Conservation (phyloP, 2,797 vertebrate genomes). For the Pyrrhura leucotis region DNA sequence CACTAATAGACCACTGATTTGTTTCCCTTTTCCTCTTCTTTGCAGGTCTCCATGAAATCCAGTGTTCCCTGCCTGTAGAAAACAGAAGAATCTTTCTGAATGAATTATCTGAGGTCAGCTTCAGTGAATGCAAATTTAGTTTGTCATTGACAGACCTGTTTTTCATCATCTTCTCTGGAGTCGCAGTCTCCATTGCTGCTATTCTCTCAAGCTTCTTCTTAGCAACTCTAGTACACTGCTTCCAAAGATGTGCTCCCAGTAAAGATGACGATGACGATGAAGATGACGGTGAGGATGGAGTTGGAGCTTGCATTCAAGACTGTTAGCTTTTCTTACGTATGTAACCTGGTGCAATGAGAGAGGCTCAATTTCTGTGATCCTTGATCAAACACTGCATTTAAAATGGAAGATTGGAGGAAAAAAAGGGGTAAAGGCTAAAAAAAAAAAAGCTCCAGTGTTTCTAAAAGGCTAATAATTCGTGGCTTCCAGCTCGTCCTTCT, state of each 20-base stretch:
- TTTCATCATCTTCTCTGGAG: slow-evolving; percentile 98
- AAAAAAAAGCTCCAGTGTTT: not conserved
- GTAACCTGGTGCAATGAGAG: not conserved
- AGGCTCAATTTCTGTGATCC: not conserved
- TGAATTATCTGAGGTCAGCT: slow-evolving; percentile 95
- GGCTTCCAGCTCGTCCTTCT: not conserved
- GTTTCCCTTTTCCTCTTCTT: slow-evolving; percentile 6
- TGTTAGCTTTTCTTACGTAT: not conserved
- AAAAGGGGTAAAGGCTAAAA: not conserved
- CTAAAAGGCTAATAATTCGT: not conserved
- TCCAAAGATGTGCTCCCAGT: slow-evolving; percentile 91
- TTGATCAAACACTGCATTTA: not conserved
- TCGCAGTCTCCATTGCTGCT: slow-evolving; percentile 93
- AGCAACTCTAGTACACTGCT: slow-evolving; percentile 95
- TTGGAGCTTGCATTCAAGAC: not conserved
- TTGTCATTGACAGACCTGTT: slow-evolving; percentile 94
- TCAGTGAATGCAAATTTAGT: slow-evolving; percentile 93
- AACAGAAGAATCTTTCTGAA: slow-evolving; percentile 88
- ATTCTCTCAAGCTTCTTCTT: slow-evolving; percentile 98
- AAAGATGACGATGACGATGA: slow-evolving; percentile 96
- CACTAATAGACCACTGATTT: not conserved
- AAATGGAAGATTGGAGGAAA: not conserved
- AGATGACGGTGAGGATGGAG: slow-evolving; percentile 77
- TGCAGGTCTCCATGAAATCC: slow-evolving; percentile 90
- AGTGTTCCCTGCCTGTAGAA: slow-evolving; percentile 91